These are phyloP conservation scores for Acanthoscelides obtectus DNA, from an alignment of 2,888 invertebrate genomes.

Conservation along the genomic window DNA sequence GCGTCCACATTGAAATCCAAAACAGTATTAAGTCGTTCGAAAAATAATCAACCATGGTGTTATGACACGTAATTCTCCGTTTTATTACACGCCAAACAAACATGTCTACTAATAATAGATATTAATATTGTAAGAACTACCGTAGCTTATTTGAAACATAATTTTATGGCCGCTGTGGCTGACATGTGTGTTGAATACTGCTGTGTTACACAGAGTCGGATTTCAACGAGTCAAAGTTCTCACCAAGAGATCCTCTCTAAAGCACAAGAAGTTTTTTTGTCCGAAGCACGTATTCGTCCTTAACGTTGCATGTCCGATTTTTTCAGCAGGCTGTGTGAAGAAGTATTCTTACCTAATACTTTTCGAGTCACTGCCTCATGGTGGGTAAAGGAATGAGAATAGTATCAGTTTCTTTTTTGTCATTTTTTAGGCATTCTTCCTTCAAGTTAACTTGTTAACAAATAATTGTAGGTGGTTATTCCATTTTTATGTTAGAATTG, in stretches of 20 bases:
- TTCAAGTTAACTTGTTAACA: too few relatives aligned
- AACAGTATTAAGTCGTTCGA: constrained; percentile 17
- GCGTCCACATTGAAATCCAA: constrained; percentile 11
- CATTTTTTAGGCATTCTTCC: too few relatives aligned
- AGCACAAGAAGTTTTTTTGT: too few relatives aligned
- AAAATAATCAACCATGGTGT: constrained; percentile 22
- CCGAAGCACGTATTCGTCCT: too few relatives aligned
- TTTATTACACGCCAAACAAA: constrained; percentile 32
- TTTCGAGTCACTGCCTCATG: too few relatives aligned
- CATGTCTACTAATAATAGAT: constrained; percentile 13
- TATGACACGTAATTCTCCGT: constrained; percentile 22
- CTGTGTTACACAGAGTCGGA: neutral
- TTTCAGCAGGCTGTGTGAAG: too few relatives aligned
- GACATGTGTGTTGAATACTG: neutral
- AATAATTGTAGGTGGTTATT: too few relatives aligned
- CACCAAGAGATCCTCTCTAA: neutral
- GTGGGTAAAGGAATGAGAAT: too few relatives aligned
- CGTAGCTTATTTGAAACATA: neutral
- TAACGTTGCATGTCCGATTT: too few relatives aligned
- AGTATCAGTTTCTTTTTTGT: too few relatives aligned
- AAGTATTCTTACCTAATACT: too few relatives aligned
- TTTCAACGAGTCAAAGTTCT: neutral
- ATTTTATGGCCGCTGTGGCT: neutral
- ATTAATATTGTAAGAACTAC: neutral
- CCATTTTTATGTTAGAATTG: too few relatives aligned